Evolutionary conservation across 2,113 vertebrate species (phyloP).

Genomic region (Clarias gariepinus): DNA sequence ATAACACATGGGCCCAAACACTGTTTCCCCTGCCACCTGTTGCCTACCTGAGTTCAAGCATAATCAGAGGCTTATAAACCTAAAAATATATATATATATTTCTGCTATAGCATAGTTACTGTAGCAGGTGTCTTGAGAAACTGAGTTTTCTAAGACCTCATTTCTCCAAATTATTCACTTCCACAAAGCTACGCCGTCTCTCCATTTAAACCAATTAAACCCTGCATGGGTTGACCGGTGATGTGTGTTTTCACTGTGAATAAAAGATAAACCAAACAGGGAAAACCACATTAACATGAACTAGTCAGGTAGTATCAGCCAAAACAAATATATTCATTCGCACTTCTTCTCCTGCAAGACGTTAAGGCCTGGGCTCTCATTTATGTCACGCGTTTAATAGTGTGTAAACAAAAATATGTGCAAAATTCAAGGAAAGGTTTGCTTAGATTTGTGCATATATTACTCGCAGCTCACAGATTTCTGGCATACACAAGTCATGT

Average conservation of each 20-base stretch:
- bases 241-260: neutral
- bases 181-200: slow-evolving; percentile 4
- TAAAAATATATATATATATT: neutral
- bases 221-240: neutral
- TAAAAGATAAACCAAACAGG: slow-evolving; percentile 9
- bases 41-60: neutral
- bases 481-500: neutral
- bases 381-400: neutral
- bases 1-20: neutral
- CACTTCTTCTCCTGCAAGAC: neutral
- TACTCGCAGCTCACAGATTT: neutral
- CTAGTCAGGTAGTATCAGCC: neutral
- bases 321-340: neutral
- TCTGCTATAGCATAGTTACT: neutral
- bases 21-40: neutral
- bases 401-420: neutral
- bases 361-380: neutral
- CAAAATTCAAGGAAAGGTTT: neutral
- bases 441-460: neutral
- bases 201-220: slow-evolving; percentile 5
- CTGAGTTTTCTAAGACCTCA: neutral
- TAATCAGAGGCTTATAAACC: neutral
- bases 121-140: neutral
- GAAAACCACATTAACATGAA: slow-evolving; percentile 45
- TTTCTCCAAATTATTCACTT: slow-evolving; percentile 13